phyloP scores from a whole-genome alignment of 2,888 invertebrate genomes.

The Zelleria hepariella region DNA sequence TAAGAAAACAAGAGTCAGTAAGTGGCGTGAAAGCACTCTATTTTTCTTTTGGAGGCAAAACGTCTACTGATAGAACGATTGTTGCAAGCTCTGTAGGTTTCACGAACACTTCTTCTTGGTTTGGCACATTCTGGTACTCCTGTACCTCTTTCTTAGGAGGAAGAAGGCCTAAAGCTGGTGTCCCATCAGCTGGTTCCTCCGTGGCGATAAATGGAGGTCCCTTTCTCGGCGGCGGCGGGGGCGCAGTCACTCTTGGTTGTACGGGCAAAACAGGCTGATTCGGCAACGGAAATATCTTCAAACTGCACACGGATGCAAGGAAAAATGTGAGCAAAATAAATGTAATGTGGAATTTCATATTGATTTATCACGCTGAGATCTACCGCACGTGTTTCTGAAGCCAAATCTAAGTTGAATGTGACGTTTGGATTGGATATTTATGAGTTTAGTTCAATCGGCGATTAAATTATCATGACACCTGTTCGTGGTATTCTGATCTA shows the following conservation, averaged over 20 bases:
- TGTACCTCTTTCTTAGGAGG: background rate
- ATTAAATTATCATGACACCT: background rate
- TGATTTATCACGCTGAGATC: background rate
- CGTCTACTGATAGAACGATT: too few relatives aligned
- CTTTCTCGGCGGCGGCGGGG: background rate
- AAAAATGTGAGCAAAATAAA: background rate
- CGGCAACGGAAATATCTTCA: slow-evolving; percentile 11
- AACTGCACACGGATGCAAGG: background rate
- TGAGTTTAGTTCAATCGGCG: background rate
- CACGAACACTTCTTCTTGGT: background rate
- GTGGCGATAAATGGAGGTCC: background rate
- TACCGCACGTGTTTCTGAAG: background rate
- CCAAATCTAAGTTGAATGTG: background rate
- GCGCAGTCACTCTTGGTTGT: background rate
- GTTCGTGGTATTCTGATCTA: background rate
- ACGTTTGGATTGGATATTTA: background rate
- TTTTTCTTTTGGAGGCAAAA: too few relatives aligned
- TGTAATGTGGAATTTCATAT: slow-evolving; percentile 6
- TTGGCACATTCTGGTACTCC: background rate
- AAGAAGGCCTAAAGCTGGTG: background rate
- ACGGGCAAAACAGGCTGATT: background rate
- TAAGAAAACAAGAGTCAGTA: too few relatives aligned
- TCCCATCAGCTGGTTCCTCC: background rate
- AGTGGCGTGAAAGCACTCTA: too few relatives aligned
- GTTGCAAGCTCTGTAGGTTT: too few relatives aligned